phyloP scores from a whole-genome alignment of 2,113 vertebrate genomes.

The Gavialis gangeticus region DNA sequence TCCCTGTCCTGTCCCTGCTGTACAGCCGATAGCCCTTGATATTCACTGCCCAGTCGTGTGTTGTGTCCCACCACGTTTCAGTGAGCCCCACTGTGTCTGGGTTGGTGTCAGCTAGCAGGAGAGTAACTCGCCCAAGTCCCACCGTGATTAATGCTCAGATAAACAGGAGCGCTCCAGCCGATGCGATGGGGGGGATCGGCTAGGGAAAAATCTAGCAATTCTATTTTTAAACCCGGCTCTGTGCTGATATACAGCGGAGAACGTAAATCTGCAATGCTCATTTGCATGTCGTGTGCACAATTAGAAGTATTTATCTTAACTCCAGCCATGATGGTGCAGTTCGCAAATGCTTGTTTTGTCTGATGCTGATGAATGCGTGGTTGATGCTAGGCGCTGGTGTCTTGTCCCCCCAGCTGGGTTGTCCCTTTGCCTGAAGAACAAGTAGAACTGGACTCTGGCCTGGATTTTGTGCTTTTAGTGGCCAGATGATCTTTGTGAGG shows the following conservation, averaged over 20 bases:
- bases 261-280: conserved; percentile 68
- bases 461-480: background rate
- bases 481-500: background rate
- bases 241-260: conserved; percentile 30
- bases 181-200: conserved; percentile 57
- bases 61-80: too few species aligned
- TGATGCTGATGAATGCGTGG: conserved; percentile 5
- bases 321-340: background rate
- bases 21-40: too few species aligned
- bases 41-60: too few species aligned
- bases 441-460: background rate
- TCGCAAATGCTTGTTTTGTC: conserved; percentile 40
- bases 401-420: background rate
- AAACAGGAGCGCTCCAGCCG: conserved; percentile 67
- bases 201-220: conserved; percentile 61
- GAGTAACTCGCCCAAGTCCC: conserved; percentile 47
- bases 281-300: conserved; percentile 70
- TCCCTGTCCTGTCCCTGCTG: too few species aligned
- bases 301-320: conserved; percentile 66
- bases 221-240: conserved; percentile 69
- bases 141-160: conserved; percentile 71
- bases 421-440: fast-evolving
- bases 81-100: too few species aligned
- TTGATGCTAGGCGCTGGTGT: background rate
- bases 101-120: too few species aligned